Base-by-base conservation (phyloP, 2,888 invertebrate genomes). In the Sclerodermus sp. region DNA sequence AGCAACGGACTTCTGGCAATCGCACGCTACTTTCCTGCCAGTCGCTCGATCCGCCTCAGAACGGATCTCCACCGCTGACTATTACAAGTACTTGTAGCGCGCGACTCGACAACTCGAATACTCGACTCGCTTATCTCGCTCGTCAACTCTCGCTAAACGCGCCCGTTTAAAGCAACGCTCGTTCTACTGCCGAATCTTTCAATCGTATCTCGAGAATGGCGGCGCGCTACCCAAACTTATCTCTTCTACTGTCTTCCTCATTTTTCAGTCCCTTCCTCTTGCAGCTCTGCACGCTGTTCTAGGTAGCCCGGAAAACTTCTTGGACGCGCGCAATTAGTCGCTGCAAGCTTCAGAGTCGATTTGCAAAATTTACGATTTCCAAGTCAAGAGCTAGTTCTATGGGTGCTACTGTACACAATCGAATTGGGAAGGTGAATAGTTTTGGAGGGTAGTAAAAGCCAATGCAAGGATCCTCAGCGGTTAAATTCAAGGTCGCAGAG, bases 381-480 rank as follows among this genome's bases (percentile, higher is more conserved):
- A n/a, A n/a, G n/a, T n/a, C n/a, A n/a, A n/a, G n/a, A n/a, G n/a
- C n/a, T n/a, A n/a, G n/a, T n/a, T n/a, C n/a, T n/a, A n/a, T 23
- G 23, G 23, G 23, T 3, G 23, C 23, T 23, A n/a, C 23, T 23
- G 23, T 3, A 23, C 23, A 29, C 47, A 36, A 58, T 60, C 49
- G 58, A 60, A 68, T 66, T 48, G 60, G 65, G 55, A 57, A 66
- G 62, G 69, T 69, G 68, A 62, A 59, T 44, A 45, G 51, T 49
- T 42, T 31, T 2, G 12, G 47, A 56, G 47, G 42, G 54, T 51
- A 41, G 50, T 60, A 64, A 62, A 59, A 34, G 47, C 45, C 51
- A 52, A 53, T 61, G 53, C 60, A 53, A 55, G 61, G 58, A 52
- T 55, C 45, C 42, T 52, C 56, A 58, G 60, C 59, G 58, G 62